Conservation (phyloP, 2,113 vertebrate species). For the Bubalus kerabau region DNA sequence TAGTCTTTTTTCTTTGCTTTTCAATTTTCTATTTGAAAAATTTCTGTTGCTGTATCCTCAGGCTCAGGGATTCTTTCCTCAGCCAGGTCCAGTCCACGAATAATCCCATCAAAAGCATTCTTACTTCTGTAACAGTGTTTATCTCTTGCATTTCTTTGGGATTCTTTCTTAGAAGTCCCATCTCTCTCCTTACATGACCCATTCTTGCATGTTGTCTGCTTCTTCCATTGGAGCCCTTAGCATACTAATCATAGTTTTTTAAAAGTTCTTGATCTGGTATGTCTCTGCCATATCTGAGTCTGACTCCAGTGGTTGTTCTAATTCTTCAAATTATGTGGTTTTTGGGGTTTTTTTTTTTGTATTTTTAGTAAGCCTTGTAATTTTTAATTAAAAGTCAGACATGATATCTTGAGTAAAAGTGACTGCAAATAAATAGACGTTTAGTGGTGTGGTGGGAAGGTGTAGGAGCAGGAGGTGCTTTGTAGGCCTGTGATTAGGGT, state of each 20-base stretch:
- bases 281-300: background rate
- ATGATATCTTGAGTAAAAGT: background rate
- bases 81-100: background rate
- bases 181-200: background rate
- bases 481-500: background rate
- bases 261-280: background rate
- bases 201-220: background rate
- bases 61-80: background rate
- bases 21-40: background rate
- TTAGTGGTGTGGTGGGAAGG: background rate
- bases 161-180: background rate
- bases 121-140: background rate
- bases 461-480: background rate
- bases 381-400: background rate
- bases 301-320: background rate
- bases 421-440: background rate
- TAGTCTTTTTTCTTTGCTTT: background rate
- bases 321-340: background rate
- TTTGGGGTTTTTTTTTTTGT: background rate
- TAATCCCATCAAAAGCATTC: background rate
- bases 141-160: background rate
- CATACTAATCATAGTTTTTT: background rate
- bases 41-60: background rate
- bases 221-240: background rate
- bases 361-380: background rate